Conservation (phyloP, 2,888 invertebrate species). For the Conistra vaccinii region DNA sequence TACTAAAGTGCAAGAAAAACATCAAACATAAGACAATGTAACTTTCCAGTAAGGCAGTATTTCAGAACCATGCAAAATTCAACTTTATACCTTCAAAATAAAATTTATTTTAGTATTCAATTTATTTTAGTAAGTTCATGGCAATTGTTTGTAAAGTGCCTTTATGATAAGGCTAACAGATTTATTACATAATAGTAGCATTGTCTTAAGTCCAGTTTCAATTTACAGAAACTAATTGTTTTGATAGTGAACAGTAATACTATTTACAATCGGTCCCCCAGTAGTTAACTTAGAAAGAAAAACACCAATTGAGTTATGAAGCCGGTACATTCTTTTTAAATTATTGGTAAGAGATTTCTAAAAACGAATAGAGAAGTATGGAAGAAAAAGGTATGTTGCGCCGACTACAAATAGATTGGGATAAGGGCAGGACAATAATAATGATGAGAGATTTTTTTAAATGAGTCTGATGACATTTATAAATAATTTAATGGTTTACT, state of each 20-base stretch:
- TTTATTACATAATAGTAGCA: constrained; percentile 2
- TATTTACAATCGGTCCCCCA: background rate
- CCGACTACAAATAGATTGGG: too few relatives aligned
- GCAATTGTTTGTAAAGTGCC: background rate
- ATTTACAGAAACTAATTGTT: constrained; percentile 6
- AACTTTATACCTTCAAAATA: background rate
- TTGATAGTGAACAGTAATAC: background rate
- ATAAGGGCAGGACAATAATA: too few relatives aligned
- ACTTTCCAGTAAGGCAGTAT: background rate
- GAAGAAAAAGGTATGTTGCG: too few relatives aligned
- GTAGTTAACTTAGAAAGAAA: background rate
- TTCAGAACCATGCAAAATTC: background rate
- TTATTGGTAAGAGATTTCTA: background rate
- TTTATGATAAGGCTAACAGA: constrained; percentile 15
- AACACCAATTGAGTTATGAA: too few relatives aligned
- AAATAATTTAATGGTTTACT: background rate
- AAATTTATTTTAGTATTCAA: constrained; percentile 4
- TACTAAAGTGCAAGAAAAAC: background rate
- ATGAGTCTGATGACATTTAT: background rate
- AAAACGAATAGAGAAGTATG: too few relatives aligned
- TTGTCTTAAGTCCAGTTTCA: background rate
- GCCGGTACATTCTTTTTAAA: background rate
- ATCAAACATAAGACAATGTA: background rate
- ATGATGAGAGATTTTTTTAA: background rate
- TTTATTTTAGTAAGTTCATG: background rate